Percentiles rank a stretch among this genome's conserved stretches.
These are phyloP conservation scores for Crossaster papposus DNA, from an alignment of 53 echinoderm and acorn worm genomes.

Conservation along the genomic window DNA sequence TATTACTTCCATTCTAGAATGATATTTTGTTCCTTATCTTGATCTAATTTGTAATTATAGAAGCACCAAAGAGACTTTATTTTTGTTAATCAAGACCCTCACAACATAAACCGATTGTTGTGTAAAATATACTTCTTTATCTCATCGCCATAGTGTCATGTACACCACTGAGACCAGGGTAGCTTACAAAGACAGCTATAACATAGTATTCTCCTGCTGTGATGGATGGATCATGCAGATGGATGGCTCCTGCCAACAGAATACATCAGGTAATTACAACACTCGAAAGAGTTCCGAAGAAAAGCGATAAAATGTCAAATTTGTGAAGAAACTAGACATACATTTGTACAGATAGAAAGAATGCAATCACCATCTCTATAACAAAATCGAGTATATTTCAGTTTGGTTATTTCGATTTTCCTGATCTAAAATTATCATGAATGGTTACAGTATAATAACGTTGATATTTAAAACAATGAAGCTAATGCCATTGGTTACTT, in stretches of 20 bases:
- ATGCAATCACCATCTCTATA: too few species aligned
- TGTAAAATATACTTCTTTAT: not conserved
- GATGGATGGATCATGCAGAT: conserved; percentile 2
- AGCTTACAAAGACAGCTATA: not conserved
- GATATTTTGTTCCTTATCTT: not conserved
- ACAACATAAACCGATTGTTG: not conserved
- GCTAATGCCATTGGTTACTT: too few species aligned
- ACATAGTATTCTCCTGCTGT: conserved; percentile 20
- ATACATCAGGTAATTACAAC: conserved; percentile 23
- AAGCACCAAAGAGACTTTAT: not conserved
- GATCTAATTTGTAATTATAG: not conserved
- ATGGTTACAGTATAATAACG: too few species aligned
- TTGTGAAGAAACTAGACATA: not conserved
- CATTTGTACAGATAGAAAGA: too few species aligned
- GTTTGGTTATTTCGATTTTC: too few species aligned
- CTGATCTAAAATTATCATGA: too few species aligned
- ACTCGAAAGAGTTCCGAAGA: too few species aligned
- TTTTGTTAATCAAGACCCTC: not conserved
- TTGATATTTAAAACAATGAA: too few species aligned
- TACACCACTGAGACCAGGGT: not conserved
- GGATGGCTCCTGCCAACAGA: conserved; percentile 15
- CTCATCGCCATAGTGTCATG: not conserved
- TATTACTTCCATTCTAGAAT: not conserved
- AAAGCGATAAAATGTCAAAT: not conserved
- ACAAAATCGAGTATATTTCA: too few species aligned